These are phyloP conservation scores for Tragelaphus buxtoni DNA, from an alignment of 2,113 vertebrate species.

Conservation along the genomic window DNA sequence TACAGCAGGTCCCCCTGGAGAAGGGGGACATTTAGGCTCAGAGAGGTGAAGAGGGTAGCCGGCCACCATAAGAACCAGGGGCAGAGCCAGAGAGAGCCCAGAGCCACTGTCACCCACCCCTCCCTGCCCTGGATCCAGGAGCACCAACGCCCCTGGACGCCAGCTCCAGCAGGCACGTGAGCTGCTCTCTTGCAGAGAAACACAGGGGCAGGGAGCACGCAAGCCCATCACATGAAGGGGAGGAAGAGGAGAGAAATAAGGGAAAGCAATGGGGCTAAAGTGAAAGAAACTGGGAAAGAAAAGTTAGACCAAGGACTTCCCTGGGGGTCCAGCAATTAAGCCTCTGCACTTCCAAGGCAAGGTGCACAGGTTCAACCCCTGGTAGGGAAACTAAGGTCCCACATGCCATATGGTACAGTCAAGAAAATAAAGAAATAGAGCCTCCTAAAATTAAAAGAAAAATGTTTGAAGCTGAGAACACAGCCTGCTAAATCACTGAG, in stretches of 20 bases:
- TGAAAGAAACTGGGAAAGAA: fast-evolving
- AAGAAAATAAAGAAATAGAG: background rate
- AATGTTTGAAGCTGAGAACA: background rate
- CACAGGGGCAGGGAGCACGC: background rate
- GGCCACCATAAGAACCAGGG: fast-evolving
- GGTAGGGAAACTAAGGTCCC: background rate
- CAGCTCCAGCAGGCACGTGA: background rate
- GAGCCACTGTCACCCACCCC: fast-evolving
- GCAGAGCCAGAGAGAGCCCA: background rate
- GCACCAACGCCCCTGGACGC: fast-evolving
- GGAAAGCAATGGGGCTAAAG: fast-evolving
- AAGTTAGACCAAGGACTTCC: background rate
- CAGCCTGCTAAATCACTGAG: conserved; percentile 32
- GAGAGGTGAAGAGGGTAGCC: background rate
- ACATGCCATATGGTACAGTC: background rate
- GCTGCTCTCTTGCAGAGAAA: background rate
- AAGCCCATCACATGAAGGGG: background rate
- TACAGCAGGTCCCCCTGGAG: fast-evolving
- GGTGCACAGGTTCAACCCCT: background rate
- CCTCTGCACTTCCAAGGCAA: background rate
- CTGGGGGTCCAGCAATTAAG: background rate
- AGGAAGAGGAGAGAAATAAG: background rate
- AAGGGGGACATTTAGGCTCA: background rate
- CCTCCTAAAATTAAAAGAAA: background rate
- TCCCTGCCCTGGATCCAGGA: fast-evolving